Conservation (phyloP, 2,797 vertebrate genomes). For the Capromys pilorides region DNA sequence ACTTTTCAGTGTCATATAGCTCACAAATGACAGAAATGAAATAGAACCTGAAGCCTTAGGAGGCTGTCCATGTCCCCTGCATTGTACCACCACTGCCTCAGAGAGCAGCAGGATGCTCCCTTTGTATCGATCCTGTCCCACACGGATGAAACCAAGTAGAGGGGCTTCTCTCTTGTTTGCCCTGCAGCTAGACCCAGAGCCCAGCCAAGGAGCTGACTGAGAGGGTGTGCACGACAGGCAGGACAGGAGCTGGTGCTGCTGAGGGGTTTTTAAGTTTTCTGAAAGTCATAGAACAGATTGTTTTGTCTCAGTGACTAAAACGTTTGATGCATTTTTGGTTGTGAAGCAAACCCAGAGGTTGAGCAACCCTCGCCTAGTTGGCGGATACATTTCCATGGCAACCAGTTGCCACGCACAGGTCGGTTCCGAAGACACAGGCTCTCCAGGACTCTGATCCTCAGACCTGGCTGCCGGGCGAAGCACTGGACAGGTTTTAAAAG, state of each 20-base stretch:
- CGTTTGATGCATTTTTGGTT: conserved; percentile 69
- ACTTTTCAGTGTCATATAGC: not conserved
- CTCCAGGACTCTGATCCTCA: conserved; percentile 28
- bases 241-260: not conserved
- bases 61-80: not conserved
- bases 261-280: not conserved
- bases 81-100: no score
- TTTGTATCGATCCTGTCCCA: not conserved
- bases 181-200: not conserved
- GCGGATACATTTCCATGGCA: conserved; percentile 72
- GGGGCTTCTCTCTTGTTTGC: not conserved
- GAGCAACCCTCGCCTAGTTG: conserved; percentile 24
- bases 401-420: conserved; percentile 59
- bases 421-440: conserved; percentile 51
- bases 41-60: not conserved
- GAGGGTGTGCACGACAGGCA: not conserved
- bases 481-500: not conserved
- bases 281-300: conserved; percentile 19
- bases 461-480: not conserved
- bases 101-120: not conserved
- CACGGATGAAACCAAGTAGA: not conserved
- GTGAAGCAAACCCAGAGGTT: conserved; percentile 59
- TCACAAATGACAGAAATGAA: not conserved
- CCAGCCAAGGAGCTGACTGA: not conserved
- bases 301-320: conserved; percentile 47